Conservation (phyloP, 2,797 vertebrate species). For the Rhinichthys osculus region DNA sequence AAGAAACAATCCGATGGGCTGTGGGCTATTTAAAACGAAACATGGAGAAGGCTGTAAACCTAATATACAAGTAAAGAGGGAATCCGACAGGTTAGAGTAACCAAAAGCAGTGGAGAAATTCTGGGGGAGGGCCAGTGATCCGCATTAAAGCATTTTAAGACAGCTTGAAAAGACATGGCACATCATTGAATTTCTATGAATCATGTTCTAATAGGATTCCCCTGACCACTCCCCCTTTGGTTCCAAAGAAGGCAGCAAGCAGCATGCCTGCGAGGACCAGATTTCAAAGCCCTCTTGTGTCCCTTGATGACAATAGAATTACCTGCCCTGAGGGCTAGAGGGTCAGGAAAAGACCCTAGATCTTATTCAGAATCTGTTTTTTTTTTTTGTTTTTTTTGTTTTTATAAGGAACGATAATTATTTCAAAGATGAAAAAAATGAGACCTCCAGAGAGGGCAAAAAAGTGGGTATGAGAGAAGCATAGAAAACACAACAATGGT, state of each 20-base stretch:
- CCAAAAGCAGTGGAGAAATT: not conserved
- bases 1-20: not conserved
- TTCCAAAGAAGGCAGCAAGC: slow-evolving; percentile 40
- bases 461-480: slow-evolving; percentile 54
- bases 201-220: slow-evolving; percentile 49
- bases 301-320: slow-evolving; percentile 46
- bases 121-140: not conserved
- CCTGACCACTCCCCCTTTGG: slow-evolving; percentile 29
- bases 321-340: slow-evolving; percentile 13
- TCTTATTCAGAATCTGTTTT: not conserved
- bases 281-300: slow-evolving; percentile 47
- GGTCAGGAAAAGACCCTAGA: slow-evolving; percentile 26
- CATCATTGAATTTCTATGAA: slow-evolving; percentile 27
- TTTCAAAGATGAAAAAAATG: slow-evolving; percentile 71
- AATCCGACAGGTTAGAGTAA: not conserved
- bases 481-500: not conserved
- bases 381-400: too few species aligned
- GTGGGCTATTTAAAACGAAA: not conserved
- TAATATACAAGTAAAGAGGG: not conserved
- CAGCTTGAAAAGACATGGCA: slow-evolving; percentile 23
- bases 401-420: slow-evolving; percentile 11
- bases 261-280: slow-evolving; percentile 31
- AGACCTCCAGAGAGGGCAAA: slow-evolving; percentile 50
- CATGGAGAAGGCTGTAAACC: slow-evolving; percentile 5
- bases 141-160: not conserved